These are phyloP conservation scores for Theretra japonica DNA, from an alignment of 2,888 invertebrate genomes.

Conservation along the genomic window DNA sequence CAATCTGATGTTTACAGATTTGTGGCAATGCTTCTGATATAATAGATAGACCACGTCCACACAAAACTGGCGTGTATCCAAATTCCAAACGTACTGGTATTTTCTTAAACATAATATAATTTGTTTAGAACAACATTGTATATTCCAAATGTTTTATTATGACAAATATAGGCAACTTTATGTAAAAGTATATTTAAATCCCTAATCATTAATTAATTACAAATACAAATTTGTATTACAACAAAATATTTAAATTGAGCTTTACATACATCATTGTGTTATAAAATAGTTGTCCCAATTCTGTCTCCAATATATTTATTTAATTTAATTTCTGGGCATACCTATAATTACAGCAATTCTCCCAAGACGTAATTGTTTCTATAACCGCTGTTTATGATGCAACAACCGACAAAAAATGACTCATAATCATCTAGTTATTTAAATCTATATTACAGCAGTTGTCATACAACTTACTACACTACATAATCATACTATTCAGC, in stretches of 20 bases:
- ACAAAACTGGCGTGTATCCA: neutral
- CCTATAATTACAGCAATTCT: no score
- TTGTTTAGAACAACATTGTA: neutral
- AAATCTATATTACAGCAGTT: neutral
- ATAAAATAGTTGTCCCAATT: no score
- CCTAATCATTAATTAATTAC: no score
- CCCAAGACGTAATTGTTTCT: no score
- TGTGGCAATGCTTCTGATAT: neutral
- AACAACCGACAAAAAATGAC: neutral
- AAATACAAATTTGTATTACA: no score
- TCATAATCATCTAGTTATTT: neutral
- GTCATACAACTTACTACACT: neutral
- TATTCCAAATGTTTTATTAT: neutral
- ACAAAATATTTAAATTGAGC: no score
- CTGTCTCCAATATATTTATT: no score
- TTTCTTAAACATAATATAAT: neutral
- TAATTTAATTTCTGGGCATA: no score
- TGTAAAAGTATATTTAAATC: no score
- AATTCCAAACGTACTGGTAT: neutral
- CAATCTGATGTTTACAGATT: conserved; percentile 3
- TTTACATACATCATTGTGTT: no score
- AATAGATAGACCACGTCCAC: neutral
- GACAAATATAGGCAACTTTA: no score
- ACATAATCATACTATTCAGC: neutral
- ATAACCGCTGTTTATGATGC: neutral